These are phyloP conservation scores for Saccostrea glomerata DNA, from an alignment of 1,140 invertebrate species.

Conservation along the genomic window DNA sequence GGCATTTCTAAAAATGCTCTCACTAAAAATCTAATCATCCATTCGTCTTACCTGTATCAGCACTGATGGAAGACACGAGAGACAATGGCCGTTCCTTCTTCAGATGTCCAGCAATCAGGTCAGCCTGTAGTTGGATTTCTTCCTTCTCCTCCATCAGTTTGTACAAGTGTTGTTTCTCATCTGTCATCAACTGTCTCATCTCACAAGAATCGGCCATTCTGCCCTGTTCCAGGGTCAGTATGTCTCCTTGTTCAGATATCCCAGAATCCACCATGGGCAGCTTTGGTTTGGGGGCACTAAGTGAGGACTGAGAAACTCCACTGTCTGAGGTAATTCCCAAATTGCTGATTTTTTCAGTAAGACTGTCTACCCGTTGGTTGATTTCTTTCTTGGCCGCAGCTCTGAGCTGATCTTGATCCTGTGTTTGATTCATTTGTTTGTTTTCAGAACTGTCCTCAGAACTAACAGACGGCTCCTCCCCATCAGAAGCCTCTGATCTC, in stretches of 20 bases:
- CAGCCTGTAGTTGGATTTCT: constrained; percentile 57
- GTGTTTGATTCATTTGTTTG: constrained; percentile 2
- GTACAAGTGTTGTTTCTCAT: constrained; percentile 24
- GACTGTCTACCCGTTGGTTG: constrained; percentile 4
- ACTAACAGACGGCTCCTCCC: constrained; percentile 40
- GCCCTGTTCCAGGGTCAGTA: background rate
- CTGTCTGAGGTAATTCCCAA: background rate
- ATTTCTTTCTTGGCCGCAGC: background rate
- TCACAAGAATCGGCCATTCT: constrained; percentile 50
- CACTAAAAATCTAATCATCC: background rate
- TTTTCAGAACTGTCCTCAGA: constrained; percentile 43
- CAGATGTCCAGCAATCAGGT: constrained; percentile 60
- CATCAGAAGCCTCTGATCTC: constrained; percentile 56
- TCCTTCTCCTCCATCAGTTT: constrained; percentile 26
- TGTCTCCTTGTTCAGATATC: constrained; percentile 61
- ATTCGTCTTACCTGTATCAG: constrained; percentile 70
- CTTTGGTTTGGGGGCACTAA: constrained; percentile 47
- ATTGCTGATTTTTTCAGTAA: constrained; percentile 43
- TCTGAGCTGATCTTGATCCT: background rate
- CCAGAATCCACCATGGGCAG: constrained; percentile 71
- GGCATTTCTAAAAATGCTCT: too few relatives aligned
- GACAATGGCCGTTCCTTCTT: constrained; percentile 70
- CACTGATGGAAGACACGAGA: constrained; percentile 71
- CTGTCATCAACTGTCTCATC: constrained; percentile 22
- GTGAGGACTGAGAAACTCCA: background rate